Conservation (phyloP, 2,888 invertebrate species). For the Drosophila flavopinicola region DNA sequence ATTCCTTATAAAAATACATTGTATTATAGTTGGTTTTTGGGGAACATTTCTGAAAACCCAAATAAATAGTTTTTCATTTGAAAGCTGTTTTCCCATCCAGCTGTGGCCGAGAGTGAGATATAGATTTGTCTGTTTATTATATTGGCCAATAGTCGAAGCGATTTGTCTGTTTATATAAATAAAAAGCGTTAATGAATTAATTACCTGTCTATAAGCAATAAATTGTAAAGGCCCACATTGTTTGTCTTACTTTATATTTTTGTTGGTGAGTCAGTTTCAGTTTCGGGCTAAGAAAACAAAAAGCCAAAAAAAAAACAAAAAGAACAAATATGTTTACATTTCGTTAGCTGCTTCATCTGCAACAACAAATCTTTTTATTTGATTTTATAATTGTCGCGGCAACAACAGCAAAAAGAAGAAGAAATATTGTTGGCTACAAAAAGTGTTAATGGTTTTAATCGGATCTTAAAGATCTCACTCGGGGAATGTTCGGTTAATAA, state of each 20-base stretch:
- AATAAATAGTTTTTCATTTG: conserved; percentile 2
- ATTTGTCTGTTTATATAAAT: conserved; percentile 24
- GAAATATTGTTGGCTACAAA: conserved; percentile 62
- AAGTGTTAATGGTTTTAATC: conserved; percentile 81
- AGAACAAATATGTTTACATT: conserved; percentile 59
- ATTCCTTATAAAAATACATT: not conserved
- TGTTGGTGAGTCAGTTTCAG: conserved; percentile 36
- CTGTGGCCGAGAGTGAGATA: conserved; percentile 27
- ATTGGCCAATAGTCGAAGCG: conserved; percentile 25
- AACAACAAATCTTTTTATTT: conserved; percentile 55
- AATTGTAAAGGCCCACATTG: conserved; percentile 30
- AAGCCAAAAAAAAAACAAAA: not conserved
- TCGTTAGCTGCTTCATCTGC: conserved; percentile 31
- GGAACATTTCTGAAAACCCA: not conserved
- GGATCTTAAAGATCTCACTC: conserved; percentile 70
- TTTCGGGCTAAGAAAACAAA: conserved; percentile 14
- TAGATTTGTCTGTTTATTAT: conserved; percentile 41
- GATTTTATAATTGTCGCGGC: conserved; percentile 73
- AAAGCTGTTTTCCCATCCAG: conserved; percentile 17
- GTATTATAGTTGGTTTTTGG: not conserved
- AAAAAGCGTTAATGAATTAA: conserved; percentile 71
- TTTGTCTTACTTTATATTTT: conserved; percentile 21
- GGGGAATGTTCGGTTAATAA: conserved; percentile 62
- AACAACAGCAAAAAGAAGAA: conserved; percentile 28
- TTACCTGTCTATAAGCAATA: conserved; percentile 59